Evolutionary conservation across 35 echinoderm and acorn worm genomes (phyloP).

Genomic region (Ophiothrix spiculata): DNA sequence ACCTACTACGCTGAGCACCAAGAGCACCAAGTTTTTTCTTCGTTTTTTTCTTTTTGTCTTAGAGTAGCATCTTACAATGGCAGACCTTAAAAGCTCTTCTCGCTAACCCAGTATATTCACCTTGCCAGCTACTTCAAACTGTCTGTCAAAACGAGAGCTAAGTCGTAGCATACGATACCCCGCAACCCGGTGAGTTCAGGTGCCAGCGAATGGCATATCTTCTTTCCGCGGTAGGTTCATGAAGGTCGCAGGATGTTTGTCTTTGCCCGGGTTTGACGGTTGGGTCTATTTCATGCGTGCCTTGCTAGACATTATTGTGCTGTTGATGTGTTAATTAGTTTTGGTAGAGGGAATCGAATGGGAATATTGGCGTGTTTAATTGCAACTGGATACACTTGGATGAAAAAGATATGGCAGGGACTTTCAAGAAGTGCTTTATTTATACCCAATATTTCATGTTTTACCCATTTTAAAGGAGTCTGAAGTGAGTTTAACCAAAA

Average conservation of each 20-base stretch:
- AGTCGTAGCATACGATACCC: conserved; percentile 10
- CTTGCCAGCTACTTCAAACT: not conserved
- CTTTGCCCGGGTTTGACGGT: not conserved
- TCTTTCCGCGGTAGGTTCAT: not conserved
- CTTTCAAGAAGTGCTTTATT: too few species aligned
- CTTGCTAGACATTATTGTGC: too few species aligned
- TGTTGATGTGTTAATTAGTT: conserved; percentile 16
- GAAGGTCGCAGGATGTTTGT: not conserved
- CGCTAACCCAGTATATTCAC: conserved; percentile 5
- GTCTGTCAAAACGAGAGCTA: conserved; percentile 6
- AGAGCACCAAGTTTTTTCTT: not conserved
- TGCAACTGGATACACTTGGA: not conserved
- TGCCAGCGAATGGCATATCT: not conserved
- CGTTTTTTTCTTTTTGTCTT: not conserved
- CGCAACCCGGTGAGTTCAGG: conserved; percentile 2
- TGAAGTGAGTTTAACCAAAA: too few species aligned
- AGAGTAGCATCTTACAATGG: not conserved
- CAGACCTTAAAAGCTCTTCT: conserved; percentile 12
- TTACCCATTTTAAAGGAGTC: too few species aligned
- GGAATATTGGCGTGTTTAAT: not conserved
- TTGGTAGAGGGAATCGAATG: not conserved
- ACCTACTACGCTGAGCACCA: not conserved
- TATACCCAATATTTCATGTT: too few species aligned
- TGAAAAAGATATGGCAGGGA: not conserved
- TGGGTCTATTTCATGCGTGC: conserved; percentile 5